These are phyloP conservation scores for Dunckerocampus dactyliophorus DNA, from an alignment of 2,113 vertebrate genomes.

Conservation along the genomic window DNA sequence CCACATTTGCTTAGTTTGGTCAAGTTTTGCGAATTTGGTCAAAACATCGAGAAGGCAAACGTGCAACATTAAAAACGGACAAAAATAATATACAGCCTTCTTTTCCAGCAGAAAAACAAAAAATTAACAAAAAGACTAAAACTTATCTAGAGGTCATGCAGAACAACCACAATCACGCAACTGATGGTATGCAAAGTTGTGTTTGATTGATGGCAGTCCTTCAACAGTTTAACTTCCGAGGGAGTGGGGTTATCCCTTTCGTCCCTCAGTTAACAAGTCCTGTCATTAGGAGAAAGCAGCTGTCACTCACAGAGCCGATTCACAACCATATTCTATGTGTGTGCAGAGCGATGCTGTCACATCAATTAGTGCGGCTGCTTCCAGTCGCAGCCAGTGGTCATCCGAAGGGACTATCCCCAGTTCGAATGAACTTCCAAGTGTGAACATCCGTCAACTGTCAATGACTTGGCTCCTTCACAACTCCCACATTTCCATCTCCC, in stretches of 20 bases:
- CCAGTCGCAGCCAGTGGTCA: not conserved
- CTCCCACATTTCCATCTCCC: not conserved
- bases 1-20: no score
- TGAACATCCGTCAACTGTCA: slow-evolving; percentile 2
- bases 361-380: slow-evolving; percentile 10
- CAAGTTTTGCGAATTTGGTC: no score
- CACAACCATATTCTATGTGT: slow-evolving; percentile 11
- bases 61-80: not conserved
- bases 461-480: slow-evolving; percentile 3
- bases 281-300: slow-evolving; percentile 31
- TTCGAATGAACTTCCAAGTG: not conserved
- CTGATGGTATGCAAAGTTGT: not conserved
- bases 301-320: slow-evolving; percentile 27
- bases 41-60: not conserved
- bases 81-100: not conserved
- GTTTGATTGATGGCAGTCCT: slow-evolving; percentile 15
- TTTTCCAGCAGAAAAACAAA: no score
- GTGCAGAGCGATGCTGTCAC: slow-evolving; percentile 10
- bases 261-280: slow-evolving; percentile 13
- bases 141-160: no score
- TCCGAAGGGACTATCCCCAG: not conserved
- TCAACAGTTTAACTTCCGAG: slow-evolving; percentile 12
- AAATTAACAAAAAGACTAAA: no score
- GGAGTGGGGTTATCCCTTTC: not conserved
- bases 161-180: no score